Conservation (phyloP, 37 sponge, comb jelly and placozoan genomes). For the Amphimedon queenslandica region DNA sequence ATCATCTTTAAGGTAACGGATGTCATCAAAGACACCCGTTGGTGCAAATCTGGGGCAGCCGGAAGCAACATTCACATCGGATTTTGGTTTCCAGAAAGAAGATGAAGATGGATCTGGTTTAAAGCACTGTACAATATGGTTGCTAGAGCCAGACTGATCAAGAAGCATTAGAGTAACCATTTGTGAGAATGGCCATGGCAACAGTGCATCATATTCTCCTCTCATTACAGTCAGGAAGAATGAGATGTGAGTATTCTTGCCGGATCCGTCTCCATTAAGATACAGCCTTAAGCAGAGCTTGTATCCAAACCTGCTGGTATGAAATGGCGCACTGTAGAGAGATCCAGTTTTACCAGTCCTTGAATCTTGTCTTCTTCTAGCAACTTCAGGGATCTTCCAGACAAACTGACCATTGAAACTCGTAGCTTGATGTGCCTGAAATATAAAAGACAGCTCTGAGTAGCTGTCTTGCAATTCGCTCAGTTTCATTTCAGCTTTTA, state of each 20-base stretch:
- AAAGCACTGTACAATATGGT: conserved; percentile 60
- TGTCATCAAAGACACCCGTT: conserved; percentile 36
- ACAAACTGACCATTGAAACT: conserved; percentile 60
- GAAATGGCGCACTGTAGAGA: conserved; percentile 84
- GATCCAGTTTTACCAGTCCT: conserved; percentile 47
- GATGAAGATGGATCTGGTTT: conserved; percentile 45
- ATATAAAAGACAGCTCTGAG: conserved; percentile 45
- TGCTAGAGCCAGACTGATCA: conserved; percentile 45
- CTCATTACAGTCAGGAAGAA: conserved; percentile 78
- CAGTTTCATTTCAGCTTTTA: conserved; percentile 26
- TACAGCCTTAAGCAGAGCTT: conserved; percentile 75
- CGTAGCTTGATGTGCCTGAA: conserved; percentile 73
- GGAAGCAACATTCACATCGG: conserved; percentile 80
- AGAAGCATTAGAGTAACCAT: conserved; percentile 57
- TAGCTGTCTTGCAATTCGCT: conserved; percentile 52
- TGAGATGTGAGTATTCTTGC: conserved; percentile 63
- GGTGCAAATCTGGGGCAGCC: conserved; percentile 80
- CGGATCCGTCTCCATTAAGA: conserved; percentile 82
- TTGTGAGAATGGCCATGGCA: conserved; percentile 79
- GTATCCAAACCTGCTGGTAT: conserved; percentile 74
- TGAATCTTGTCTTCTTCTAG: conserved; percentile 57
- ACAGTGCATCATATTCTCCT: conserved; percentile 78
- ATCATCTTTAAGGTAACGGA: conserved; percentile 61
- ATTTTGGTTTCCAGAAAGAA: conserved; percentile 58
- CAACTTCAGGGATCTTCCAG: conserved; percentile 79